A percentile compares a stretch with the other conserved stretches of the same genome.
Conservation (phyloP, 92 coral and sea anemone species). For the Muricea muricata region DNA sequence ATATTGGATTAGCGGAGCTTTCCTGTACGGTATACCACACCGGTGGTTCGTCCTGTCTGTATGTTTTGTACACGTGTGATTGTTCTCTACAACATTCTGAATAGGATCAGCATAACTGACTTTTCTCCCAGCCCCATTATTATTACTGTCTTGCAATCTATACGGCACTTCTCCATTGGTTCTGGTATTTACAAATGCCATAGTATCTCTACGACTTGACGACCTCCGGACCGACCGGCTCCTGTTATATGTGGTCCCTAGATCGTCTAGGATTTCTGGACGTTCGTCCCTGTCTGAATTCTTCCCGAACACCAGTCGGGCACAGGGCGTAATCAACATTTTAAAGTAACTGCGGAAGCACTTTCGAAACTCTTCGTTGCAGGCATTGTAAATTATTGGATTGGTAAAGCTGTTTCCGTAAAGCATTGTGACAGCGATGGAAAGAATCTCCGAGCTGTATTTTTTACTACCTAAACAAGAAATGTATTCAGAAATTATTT, state of each 20-base stretch:
- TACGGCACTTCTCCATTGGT: not conserved
- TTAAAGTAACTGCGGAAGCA: conserved; percentile 86
- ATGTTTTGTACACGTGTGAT: not conserved
- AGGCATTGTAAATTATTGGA: conserved; percentile 95
- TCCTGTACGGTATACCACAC: not conserved
- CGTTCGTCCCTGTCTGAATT: not conserved
- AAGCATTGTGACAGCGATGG: conserved; percentile 84
- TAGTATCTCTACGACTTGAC: conserved; percentile 14
- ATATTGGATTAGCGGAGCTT: not conserved
- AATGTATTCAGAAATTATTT: not conserved
- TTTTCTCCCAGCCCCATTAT: not conserved
- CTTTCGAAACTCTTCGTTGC: conserved; percentile 88
- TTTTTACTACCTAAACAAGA: conserved; percentile 41
- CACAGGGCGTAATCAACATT: conserved; percentile 73
- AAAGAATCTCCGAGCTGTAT: conserved; percentile 56
- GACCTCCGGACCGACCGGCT: not conserved
- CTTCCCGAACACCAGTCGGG: conserved; percentile 1
- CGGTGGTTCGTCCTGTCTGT: not conserved
- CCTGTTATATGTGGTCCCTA: conserved; percentile 1
- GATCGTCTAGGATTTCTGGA: conserved; percentile 13
- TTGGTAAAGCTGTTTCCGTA: conserved; percentile 93
- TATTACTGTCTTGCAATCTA: not conserved
- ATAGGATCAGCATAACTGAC: not conserved
- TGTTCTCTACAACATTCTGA: not conserved
- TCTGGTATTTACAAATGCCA: not conserved